Percentiles rank a stretch among this genome's conserved stretches.
Conservation (phyloP, 1,140 invertebrate genomes). For the Sycobia sp. region DNA sequence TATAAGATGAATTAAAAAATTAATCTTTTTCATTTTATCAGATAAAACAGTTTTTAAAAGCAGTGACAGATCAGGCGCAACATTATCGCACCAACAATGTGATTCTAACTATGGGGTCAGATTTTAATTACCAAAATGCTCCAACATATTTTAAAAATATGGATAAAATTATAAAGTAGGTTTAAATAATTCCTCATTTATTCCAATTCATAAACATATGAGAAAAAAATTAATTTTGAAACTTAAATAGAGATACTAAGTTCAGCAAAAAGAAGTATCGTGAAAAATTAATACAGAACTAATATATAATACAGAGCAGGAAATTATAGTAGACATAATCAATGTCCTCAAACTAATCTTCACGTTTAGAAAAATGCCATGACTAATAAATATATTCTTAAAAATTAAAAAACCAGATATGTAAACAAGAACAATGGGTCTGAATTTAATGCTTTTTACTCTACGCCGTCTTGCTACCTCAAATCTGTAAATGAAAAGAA, state of each 20-base stretch:
- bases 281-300: too few species aligned
- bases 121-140: slow-evolving; percentile 88
- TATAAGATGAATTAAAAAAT: too few species aligned
- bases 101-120: slow-evolving; percentile 89
- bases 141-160: slow-evolving; percentile 83
- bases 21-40: slow-evolving; percentile 29
- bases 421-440: slow-evolving; percentile 49
- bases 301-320: too few species aligned
- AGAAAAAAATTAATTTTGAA: too few species aligned
- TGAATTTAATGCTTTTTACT: slow-evolving; percentile 77
- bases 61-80: slow-evolving; percentile 54
- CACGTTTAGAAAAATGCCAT: too few species aligned
- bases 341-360: too few species aligned
- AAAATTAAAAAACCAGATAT: slow-evolving; percentile 39
- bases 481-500: slow-evolving; percentile 77
- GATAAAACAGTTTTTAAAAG: slow-evolving; percentile 39
- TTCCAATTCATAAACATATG: background rate
- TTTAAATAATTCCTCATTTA: slow-evolving; percentile 7
- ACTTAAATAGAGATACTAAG: too few species aligned
- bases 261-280: too few species aligned
- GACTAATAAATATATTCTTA: too few species aligned
- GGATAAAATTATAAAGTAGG: slow-evolving; percentile 83
- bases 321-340: too few species aligned
- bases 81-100: slow-evolving; percentile 73
- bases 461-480: slow-evolving; percentile 92